Percentiles rank a stretch among this genome's conserved stretches.
Evolutionary conservation across 2,113 vertebrate species (phyloP).

Genomic region (Erythrolamprus reginae): DNA sequence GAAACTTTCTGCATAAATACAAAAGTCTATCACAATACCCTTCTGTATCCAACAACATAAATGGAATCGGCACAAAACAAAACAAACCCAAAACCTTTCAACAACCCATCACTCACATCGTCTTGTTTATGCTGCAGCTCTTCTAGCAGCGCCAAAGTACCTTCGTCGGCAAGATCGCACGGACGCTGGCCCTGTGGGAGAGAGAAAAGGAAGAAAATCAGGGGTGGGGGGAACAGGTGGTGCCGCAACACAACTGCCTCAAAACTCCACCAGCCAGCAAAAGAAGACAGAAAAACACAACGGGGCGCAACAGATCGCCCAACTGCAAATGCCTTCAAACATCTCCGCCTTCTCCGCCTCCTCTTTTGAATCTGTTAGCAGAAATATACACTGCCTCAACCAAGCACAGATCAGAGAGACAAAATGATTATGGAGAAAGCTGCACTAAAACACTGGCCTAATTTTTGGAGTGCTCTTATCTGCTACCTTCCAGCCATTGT

Average conservation of each 20-base stretch:
- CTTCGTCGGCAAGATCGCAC: conserved; percentile 85
- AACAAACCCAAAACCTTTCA: neutral
- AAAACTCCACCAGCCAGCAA: neutral
- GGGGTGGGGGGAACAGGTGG: neutral
- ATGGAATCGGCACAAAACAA: neutral
- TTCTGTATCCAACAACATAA: neutral
- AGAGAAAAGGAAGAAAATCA: neutral
- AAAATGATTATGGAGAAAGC: neutral
- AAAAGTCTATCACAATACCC: neutral
- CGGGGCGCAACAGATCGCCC: neutral
- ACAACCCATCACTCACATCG: conserved; percentile 65
- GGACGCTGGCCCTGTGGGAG: conserved; percentile 81
- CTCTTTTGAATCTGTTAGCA: neutral
- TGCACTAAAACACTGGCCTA: neutral
- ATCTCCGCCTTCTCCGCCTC: neutral
- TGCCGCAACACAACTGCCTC: no score
- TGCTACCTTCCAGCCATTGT: neutral
- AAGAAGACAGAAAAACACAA: neutral
- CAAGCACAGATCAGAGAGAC: neutral
- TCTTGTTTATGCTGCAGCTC: conserved; percentile 82
- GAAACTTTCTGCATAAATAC: neutral
- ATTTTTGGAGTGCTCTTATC: no score
- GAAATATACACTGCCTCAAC: neutral
- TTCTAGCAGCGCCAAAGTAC: conserved; percentile 74
- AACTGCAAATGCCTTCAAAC: neutral